phyloP scores from a whole-genome alignment of 2,113 vertebrate genomes.

The Siphamia tubifer region DNA sequence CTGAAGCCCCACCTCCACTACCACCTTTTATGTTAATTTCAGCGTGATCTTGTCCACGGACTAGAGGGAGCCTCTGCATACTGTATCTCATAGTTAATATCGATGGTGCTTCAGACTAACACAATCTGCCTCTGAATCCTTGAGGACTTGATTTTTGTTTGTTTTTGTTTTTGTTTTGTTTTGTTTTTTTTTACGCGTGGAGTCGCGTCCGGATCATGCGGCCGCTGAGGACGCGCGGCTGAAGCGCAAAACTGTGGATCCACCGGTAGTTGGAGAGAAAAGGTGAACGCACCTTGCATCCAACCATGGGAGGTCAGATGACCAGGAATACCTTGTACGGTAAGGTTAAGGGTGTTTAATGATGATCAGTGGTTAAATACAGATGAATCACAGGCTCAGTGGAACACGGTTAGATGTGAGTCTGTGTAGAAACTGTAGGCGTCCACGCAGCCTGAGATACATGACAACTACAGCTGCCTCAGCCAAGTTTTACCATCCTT shows the following conservation, averaged over 20 bases:
- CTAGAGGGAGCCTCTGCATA: constrained; percentile 6
- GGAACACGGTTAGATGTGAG: too few species aligned
- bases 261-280: constrained; percentile 50
- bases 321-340: constrained; percentile 85
- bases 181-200: background rate
- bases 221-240: constrained; percentile 37
- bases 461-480: constrained; percentile 22
- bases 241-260: constrained; percentile 25
- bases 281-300: constrained; percentile 73
- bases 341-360: too few species aligned
- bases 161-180: constrained; percentile 7
- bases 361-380: too few species aligned
- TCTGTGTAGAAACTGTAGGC: constrained; percentile 39
- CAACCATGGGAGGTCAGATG: constrained; percentile 89
- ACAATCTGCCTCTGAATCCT: background rate
- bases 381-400: too few species aligned
- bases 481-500: constrained; percentile 33
- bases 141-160: background rate
- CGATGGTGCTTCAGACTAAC: constrained; percentile 8
- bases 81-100: constrained; percentile 7
- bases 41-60: constrained; percentile 42
- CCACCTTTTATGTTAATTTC: constrained; percentile 73
- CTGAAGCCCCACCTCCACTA: constrained; percentile 63
- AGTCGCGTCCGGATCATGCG: constrained; percentile 28
- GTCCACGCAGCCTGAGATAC: constrained; percentile 33